phyloP scores from a whole-genome alignment of 2,113 vertebrate genomes.

The Mellivora capensis region DNA sequence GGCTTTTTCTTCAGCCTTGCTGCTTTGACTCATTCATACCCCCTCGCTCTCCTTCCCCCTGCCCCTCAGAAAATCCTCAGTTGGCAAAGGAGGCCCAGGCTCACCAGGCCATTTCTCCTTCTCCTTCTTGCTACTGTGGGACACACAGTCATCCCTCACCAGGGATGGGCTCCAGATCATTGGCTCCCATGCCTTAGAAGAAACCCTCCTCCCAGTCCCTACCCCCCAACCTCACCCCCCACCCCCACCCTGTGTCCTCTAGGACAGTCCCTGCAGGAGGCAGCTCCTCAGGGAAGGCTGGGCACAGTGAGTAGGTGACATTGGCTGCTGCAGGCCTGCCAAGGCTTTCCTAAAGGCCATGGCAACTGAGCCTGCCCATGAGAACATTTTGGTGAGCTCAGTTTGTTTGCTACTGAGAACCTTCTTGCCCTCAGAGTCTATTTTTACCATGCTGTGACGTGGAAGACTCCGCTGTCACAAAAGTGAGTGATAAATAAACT shows the following conservation, averaged over 20 bases:
- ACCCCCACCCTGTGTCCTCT: neutral
- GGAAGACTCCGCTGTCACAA: neutral
- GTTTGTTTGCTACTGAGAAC: slow-evolving; percentile 56
- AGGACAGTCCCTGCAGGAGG: neutral
- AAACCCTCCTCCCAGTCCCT: neutral
- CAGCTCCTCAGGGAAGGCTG: neutral
- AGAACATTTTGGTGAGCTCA: slow-evolving; percentile 61
- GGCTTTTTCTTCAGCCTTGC: neutral
- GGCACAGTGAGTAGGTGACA: neutral
- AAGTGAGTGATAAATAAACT: neutral
- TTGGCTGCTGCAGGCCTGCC: neutral
- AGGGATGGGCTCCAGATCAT: neutral
- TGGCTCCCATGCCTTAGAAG: neutral
- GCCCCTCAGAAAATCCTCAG: neutral
- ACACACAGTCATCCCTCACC: neutral
- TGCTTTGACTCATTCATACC: neutral
- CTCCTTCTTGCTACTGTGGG: neutral
- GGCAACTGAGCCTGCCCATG: neutral
- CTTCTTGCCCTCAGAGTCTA: slow-evolving; percentile 42
- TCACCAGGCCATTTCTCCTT: neutral
- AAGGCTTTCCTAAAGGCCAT: slow-evolving; percentile 60
- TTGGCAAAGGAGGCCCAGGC: neutral
- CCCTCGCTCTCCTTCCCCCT: neutral
- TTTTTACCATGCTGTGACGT: slow-evolving; percentile 55
- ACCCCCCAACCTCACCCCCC: neutral